These are phyloP conservation scores for Cardiocondyla obscurior DNA, from an alignment of 1,140 invertebrate genomes.

Conservation along the genomic window DNA sequence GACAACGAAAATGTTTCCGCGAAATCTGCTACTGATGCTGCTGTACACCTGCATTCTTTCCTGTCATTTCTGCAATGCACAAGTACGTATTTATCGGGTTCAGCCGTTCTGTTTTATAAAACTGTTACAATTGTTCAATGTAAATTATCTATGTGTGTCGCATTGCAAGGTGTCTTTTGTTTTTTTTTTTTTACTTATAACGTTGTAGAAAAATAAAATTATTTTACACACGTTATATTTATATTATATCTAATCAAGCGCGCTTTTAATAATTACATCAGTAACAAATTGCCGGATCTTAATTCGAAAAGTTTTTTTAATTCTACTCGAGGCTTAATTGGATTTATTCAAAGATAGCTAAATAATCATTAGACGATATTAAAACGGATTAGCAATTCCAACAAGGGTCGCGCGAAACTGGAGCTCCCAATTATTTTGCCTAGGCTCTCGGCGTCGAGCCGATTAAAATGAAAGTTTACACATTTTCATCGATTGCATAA, in stretches of 20 bases:
- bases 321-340: not conserved
- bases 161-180: no score
- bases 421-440: not conserved
- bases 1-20: slow-evolving; percentile 55
- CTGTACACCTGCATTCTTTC: not conserved
- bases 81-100: slow-evolving; percentile 34
- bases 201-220: not conserved
- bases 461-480: slow-evolving; percentile 20
- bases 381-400: not conserved
- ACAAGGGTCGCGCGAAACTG: not conserved
- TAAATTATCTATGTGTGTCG: no score
- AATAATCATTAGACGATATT: not conserved
- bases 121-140: not conserved
- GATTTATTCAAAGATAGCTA: not conserved
- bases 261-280: not conserved
- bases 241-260: not conserved
- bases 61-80: not conserved
- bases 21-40: not conserved
- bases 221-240: not conserved
- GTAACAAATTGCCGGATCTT: not conserved
- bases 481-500: slow-evolving; percentile 30
- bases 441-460: slow-evolving; percentile 2
- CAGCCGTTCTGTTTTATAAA: not conserved
- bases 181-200: not conserved
- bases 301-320: not conserved